Evolutionary conservation across 2,888 invertebrate genomes (phyloP), one percentile per base, ranked within the genome.

Genomic region (Epirrhoe tristata): DNA sequence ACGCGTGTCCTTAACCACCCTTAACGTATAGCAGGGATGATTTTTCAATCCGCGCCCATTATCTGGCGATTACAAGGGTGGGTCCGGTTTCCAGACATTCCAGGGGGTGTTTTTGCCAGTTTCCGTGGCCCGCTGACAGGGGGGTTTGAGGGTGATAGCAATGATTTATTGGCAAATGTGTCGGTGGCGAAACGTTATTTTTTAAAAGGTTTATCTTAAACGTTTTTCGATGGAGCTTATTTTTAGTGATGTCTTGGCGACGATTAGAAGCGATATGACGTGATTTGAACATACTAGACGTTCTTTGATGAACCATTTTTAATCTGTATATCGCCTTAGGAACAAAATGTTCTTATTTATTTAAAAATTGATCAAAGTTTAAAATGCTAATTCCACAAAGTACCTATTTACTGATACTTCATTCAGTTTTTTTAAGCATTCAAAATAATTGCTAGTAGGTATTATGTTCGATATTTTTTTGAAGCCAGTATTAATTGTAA

Each of bases 11-110:
- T 59, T 68, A 60, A 68, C 60, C 61, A 68, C 84, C 83, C 82
- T 83, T 82, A 86, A 82, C 84, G 82, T 86, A 66, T 81, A 85
- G 81, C 80, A 77, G 81, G 85, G 87, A 91, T 90, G 88, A 90
- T 91, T 91, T 92, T 91, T 92, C 91, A 91, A 91, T 91, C 88
- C 86, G 78, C 80, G 76, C 79, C 88, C 89, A 91, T 91, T 91
- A 91, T 91, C 89, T 87, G 85, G 83, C 88, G 90, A 92, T 92
- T 91, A 91, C 90, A 89, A 88, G 91, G 92, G 91, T 88, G 88
- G 87, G 84, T 83, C 87, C 70, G 69, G 73, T 67, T 73, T 62
- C 70, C 86, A 86, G 89, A 89, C 88, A 85, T 86, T 87, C 88
- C 84, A 81, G 86, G 24, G 88, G 86, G 85, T 86, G 90, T 90